Evolutionary conservation across 2,797 vertebrate species (phyloP).

Genomic region (Strix occidentalis): DNA sequence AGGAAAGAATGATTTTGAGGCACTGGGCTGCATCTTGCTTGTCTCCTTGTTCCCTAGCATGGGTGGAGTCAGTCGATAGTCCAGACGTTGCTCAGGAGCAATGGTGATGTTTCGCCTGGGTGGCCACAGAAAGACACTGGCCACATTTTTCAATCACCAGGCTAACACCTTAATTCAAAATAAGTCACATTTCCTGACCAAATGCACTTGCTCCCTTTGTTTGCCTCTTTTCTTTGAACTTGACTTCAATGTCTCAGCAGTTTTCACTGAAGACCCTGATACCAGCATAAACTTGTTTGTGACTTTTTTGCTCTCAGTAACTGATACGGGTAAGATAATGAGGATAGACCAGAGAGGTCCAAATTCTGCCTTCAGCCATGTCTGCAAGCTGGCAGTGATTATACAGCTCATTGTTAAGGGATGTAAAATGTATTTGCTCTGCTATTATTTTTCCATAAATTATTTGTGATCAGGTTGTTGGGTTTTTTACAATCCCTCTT

Average conservation of each 20-base stretch:
- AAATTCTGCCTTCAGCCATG: not conserved
- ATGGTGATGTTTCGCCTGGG: not conserved
- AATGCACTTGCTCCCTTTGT: not conserved
- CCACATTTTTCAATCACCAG: not conserved
- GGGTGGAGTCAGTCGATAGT: not conserved
- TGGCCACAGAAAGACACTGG: not conserved
- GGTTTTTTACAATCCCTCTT: not conserved
- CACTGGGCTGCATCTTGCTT: not conserved
- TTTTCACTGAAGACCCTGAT: not conserved
- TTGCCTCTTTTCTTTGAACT: constrained; percentile 12
- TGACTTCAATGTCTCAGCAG: not conserved
- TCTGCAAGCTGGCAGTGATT: not conserved
- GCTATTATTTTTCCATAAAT: not conserved
- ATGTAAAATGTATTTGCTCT: not conserved
- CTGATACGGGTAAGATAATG: not conserved
- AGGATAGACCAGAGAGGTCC: not conserved
- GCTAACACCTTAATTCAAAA: not conserved
- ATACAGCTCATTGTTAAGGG: not conserved
- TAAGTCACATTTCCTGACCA: not conserved
- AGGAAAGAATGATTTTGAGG: not conserved
- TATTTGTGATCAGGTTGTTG: not conserved
- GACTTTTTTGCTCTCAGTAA: not conserved
- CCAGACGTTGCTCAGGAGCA: not conserved
- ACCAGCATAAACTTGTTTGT: not conserved
- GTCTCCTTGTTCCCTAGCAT: not conserved